phyloP scores from a whole-genome alignment of 2,797 vertebrate genomes.

The Xiphophorus birchmanni region DNA sequence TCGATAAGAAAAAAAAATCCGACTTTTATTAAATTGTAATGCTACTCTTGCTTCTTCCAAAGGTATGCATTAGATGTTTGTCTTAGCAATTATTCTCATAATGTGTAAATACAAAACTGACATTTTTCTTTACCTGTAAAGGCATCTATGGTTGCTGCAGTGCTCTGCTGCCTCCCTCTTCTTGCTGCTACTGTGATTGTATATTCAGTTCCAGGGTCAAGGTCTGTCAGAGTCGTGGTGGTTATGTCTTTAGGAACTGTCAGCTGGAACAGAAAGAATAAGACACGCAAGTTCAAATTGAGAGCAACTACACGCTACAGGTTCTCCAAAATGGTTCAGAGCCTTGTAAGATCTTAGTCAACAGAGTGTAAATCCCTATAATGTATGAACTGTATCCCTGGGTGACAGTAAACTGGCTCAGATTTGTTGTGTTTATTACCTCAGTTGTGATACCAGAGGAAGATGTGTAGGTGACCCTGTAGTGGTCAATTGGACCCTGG shows the following conservation, averaged over 20 bases:
- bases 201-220: slow-evolving; percentile 95
- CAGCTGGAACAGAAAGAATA: slow-evolving; percentile 62
- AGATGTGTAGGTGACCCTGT: slow-evolving; percentile 91
- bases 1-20: neutral
- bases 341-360: neutral
- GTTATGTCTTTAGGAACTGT: slow-evolving; percentile 86
- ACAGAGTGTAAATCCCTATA: neutral
- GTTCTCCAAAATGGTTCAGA: neutral
- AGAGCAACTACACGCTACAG: slow-evolving; percentile 5
- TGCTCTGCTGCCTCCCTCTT: slow-evolving; percentile 93
- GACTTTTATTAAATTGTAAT: neutral
- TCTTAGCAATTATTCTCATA: neutral
- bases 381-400: neutral
- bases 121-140: slow-evolving; percentile 89
- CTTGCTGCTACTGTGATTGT: slow-evolving; percentile 92
- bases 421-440: slow-evolving; percentile 45
- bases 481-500: slow-evolving; percentile 94
- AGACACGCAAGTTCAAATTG: neutral
- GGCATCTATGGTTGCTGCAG: slow-evolving; percentile 90
- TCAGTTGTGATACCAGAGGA: slow-evolving; percentile 89
- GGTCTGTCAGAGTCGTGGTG: slow-evolving; percentile 85
- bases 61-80: neutral
- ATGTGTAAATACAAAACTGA: neutral
- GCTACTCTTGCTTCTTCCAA: neutral
- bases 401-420: neutral